Evolutionary conservation across 2,797 vertebrate genomes (phyloP).

Genomic region (Chiloscyllium punctatum): DNA sequence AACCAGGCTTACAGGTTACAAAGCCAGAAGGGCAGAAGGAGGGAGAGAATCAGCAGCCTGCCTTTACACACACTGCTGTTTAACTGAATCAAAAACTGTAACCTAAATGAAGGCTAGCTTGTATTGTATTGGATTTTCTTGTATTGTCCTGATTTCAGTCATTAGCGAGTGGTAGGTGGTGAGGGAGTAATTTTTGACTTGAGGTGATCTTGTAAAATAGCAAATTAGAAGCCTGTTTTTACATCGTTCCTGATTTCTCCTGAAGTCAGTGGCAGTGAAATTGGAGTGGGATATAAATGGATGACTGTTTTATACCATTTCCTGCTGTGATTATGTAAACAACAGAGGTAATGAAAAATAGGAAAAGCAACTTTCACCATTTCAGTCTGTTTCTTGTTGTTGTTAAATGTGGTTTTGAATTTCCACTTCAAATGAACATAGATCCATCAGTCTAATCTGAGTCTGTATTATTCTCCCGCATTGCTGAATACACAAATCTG

Average conservation of each 20-base stretch:
- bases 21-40: no score
- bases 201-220: background rate
- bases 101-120: no score
- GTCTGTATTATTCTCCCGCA: background rate
- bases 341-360: background rate
- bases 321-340: background rate
- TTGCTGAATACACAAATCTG: background rate
- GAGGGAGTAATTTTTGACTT: background rate
- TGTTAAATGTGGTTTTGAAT: slow-evolving; percentile 6
- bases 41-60: no score
- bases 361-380: background rate
- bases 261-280: background rate
- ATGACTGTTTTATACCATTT: background rate
- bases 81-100: no score
- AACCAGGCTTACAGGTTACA: no score
- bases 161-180: background rate
- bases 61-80: no score
- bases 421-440: background rate
- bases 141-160: background rate
- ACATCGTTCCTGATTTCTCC: background rate
- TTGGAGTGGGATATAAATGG: background rate
- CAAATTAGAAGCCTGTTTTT: background rate
- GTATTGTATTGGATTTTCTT: background rate
- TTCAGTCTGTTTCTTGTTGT: background rate
- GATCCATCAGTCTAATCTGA: background rate